Percentiles rank a stretch among this genome's conserved stretches.
Evolutionary conservation across 2,113 vertebrate species (phyloP).

Genomic region (Osmerus eperlanus): DNA sequence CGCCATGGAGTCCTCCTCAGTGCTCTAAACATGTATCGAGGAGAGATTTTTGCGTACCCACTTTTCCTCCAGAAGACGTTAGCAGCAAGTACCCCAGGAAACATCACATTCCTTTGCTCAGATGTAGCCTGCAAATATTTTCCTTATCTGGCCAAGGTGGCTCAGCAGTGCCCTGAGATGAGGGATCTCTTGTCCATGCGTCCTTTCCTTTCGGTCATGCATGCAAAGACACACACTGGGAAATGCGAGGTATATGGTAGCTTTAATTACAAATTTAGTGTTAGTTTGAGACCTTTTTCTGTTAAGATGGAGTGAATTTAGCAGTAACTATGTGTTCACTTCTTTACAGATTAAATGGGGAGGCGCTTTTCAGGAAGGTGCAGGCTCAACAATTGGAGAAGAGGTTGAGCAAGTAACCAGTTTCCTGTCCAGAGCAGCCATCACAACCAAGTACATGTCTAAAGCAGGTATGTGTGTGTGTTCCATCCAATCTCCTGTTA

Average conservation of each 20-base stretch:
- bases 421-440: constrained; percentile 25
- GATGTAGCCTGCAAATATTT: constrained; percentile 32
- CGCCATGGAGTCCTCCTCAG: constrained; percentile 12
- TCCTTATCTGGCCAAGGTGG: constrained; percentile 20
- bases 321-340: background rate
- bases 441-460: constrained; percentile 23
- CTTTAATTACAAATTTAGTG: too few species aligned
- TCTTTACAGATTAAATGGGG: constrained; percentile 7
- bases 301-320: too few species aligned
- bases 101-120: constrained; percentile 16
- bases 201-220: constrained; percentile 5
- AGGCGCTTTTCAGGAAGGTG: constrained; percentile 11
- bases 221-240: constrained; percentile 4
- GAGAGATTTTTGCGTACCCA: constrained; percentile 23
- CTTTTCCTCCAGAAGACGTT: constrained; percentile 19
- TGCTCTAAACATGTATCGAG: constrained; percentile 22
- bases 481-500: background rate
- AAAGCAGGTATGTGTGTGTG: constrained; percentile 9
- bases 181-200: constrained; percentile 10
- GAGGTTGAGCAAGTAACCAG: constrained; percentile 22
- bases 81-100: background rate
- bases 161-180: constrained; percentile 16
- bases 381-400: constrained; percentile 4
- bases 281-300: too few species aligned
- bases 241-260: constrained; percentile 17